A percentile compares a stretch with the other conserved stretches of the same genome.
phyloP scores from a whole-genome alignment of 2,113 vertebrate species.

The Thymallus thymallus region DNA sequence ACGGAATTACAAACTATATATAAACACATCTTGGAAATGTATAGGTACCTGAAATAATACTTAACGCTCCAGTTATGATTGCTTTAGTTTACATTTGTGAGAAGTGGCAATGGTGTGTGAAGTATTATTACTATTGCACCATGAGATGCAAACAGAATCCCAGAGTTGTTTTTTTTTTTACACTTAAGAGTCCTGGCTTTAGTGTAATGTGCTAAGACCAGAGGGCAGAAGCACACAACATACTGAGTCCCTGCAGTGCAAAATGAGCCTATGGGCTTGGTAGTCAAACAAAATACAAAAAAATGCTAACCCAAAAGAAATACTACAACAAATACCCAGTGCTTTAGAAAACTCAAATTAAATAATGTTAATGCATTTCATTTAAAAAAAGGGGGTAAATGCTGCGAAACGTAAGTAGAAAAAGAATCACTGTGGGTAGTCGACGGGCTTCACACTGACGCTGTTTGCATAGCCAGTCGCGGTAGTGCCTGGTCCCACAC shows the following conservation, averaged over 20 bases:
- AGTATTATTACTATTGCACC: constrained; percentile 17
- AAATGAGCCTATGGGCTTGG: background rate
- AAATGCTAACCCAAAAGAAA: background rate
- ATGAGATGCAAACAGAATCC: background rate
- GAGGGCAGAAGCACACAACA: background rate
- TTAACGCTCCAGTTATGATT: background rate
- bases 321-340: background rate
- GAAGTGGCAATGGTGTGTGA: background rate
- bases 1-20: background rate
- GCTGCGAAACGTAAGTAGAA: constrained; percentile 5
- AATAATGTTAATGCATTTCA: constrained; percentile 8
- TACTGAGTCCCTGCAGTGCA: constrained; percentile 7
- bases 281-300: background rate
- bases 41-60: constrained; percentile 10
- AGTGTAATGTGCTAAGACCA: constrained; percentile 17
- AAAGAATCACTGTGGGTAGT: constrained; percentile 19
- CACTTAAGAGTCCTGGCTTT: background rate
- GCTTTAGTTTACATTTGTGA: constrained; percentile 6
- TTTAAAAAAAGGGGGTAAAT: constrained; percentile 7
- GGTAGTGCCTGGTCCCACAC: constrained; percentile 13
- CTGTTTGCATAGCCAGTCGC: background rate
- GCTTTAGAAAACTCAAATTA: constrained; percentile 11
- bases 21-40: background rate
- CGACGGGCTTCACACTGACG: constrained; percentile 3
- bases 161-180: background rate